These are phyloP conservation scores for Arenaria interpres DNA, from an alignment of 2,113 vertebrate species.

Conservation along the genomic window DNA sequence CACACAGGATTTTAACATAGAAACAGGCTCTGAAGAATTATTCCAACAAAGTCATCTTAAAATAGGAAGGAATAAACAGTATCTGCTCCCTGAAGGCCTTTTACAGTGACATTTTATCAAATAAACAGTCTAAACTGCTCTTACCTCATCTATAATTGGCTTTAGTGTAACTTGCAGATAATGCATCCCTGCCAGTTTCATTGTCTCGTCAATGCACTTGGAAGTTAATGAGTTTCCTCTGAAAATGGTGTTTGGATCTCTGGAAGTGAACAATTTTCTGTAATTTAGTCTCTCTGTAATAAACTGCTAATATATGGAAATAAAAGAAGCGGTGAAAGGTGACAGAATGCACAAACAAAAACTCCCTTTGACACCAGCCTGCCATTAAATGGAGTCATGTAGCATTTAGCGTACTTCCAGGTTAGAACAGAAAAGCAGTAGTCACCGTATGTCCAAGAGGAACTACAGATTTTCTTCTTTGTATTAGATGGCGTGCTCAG, in stretches of 20 bases:
- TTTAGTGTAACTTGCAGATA: slow-evolving; percentile 96
- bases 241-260: slow-evolving; percentile 99
- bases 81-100: background rate
- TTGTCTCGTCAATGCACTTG: slow-evolving; percentile 98
- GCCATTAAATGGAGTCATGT: background rate
- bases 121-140: background rate
- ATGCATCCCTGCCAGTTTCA: slow-evolving; percentile 98
- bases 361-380: background rate
- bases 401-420: background rate
- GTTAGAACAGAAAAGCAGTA: background rate
- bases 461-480: background rate
- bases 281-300: background rate
- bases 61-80: background rate
- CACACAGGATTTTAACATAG: background rate
- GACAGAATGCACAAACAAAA: background rate
- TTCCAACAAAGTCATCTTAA: background rate
- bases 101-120: background rate
- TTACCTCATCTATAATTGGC: slow-evolving; percentile 94
- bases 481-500: background rate
- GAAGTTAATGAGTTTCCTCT: slow-evolving; percentile 96
- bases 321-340: background rate
- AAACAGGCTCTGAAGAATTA: background rate
- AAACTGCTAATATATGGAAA: background rate
- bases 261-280: slow-evolving; percentile 66
- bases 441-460: background rate